Evolutionary conservation across 2,888 invertebrate genomes (phyloP), one percentile per base, ranked within the genome.

Genomic region (Dasysyrphus albostriatus): DNA sequence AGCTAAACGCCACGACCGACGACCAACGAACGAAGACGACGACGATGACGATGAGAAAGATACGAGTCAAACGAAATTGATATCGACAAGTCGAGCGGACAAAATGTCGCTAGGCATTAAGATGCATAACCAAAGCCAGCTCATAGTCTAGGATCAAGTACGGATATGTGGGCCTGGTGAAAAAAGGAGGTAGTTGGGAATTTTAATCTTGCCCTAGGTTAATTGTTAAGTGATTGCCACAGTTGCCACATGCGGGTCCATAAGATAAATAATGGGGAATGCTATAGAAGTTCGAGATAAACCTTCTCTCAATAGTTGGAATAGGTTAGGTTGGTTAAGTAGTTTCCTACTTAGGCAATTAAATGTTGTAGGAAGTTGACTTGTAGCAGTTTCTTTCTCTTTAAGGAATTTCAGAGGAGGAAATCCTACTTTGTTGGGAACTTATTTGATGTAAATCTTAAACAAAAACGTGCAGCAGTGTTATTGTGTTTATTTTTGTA

Each of bases 11-110:
- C 10, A 10, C 34, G 19, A 24, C 47, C 24, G 24, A 16, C 32
- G 32, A n/a, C n/a, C n/a, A n/a, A n/a, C n/a, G n/a, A n/a, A n/a
- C n/a, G n/a, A n/a, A n/a, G n/a, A n/a, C n/a, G n/a, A n/a, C n/a
- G n/a, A n/a, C n/a, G n/a, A n/a, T n/a, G n/a, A 51, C 67, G 37
- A 39, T 8, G 16, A 59, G 44, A 72, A 58, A 49, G 72, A 78
- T 54, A 54, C 54, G 3, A 75, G 73, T 63, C 74, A 74, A 83
- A 78, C 47, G 83, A 70, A 75, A 79, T 74, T 75, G 78, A 83
- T 83, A 75, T 79, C 63, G 78, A 70, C 83, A 83, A 83, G 83
- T 83, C 79, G 69, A 83, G 78, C 83, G 78, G 79, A 79, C 74
- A 74, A 75, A 83, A 61, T 42, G 74, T 83, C 83, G 74, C 69